Percentiles rank a stretch among this genome's conserved stretches.
Evolutionary conservation across 2,797 vertebrate genomes (phyloP).

Genomic region (Acanthopagrus latus): DNA sequence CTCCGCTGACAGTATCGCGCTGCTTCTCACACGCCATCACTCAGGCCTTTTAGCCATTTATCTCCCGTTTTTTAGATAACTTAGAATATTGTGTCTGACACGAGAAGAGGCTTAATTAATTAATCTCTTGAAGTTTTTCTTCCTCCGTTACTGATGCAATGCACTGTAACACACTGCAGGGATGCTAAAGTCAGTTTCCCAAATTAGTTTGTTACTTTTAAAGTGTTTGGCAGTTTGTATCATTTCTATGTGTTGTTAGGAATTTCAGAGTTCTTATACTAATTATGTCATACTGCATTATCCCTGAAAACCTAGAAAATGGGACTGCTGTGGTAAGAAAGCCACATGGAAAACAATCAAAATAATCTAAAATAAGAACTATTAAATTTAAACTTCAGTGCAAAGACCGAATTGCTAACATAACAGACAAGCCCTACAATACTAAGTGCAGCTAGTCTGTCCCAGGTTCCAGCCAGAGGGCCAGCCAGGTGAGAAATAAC

Average conservation of each 20-base stretch:
- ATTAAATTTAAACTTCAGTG: no score
- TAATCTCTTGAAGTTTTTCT: constrained; percentile 54
- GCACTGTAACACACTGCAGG: constrained; percentile 50
- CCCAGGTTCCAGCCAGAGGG: no score
- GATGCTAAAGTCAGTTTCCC: constrained; percentile 26
- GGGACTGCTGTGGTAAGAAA: not conserved
- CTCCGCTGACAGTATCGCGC: constrained; percentile 16
- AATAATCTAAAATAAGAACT: no score
- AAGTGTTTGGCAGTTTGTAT: constrained; percentile 15
- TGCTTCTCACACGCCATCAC: constrained; percentile 40
- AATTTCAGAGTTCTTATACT: not conserved
- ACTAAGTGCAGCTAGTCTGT: no score
- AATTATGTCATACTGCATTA: not conserved
- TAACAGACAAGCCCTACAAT: no score
- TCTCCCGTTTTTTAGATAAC: constrained; percentile 27
- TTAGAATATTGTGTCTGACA: constrained; percentile 52
- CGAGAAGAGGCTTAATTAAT: constrained; percentile 42
- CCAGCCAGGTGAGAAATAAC: no score
- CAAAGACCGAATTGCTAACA: no score
- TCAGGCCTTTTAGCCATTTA: constrained; percentile 21
- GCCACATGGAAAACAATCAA: not conserved
- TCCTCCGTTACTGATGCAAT: constrained; percentile 69
- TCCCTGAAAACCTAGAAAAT: not conserved
- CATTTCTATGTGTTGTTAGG: not conserved
- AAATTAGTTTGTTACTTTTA: constrained; percentile 28